A percentile compares a stretch with the other conserved stretches of the same genome.
Conservation (phyloP, 2,113 vertebrate species). For the Columba janthina region DNA sequence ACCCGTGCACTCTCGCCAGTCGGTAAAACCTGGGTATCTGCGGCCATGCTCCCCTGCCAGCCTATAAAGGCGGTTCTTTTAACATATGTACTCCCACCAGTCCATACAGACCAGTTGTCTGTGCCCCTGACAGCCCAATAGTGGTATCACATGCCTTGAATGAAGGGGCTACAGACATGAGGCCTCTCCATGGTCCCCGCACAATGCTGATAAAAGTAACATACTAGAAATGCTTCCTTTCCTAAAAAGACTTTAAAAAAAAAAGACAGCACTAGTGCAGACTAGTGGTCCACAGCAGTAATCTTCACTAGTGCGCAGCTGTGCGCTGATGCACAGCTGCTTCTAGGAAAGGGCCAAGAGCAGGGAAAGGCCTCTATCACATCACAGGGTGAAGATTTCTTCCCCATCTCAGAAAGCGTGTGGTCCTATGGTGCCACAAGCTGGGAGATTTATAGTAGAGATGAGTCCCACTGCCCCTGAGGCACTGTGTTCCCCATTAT, state of each 20-base stretch:
- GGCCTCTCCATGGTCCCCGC: background rate
- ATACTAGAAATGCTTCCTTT: background rate
- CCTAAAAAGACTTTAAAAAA: background rate
- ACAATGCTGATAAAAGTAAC: background rate
- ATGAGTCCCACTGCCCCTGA: background rate
- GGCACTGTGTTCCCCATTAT: background rate
- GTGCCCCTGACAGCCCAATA: fast-evolving
- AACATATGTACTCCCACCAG: fast-evolving
- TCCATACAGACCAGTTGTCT: fast-evolving
- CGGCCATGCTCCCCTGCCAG: fast-evolving
- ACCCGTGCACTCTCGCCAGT: background rate
- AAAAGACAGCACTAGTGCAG: background rate
- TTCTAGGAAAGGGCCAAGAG: background rate
- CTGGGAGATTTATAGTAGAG: background rate
- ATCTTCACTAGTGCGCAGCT: background rate
- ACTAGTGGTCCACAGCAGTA: background rate
- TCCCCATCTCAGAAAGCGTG: background rate
- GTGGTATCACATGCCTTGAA: background rate
- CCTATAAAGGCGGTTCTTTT: background rate
- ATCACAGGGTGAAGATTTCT: background rate
- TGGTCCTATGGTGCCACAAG: background rate
- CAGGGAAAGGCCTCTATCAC: background rate
- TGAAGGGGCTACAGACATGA: background rate
- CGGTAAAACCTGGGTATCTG: background rate
- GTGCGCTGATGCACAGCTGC: background rate